Conservation (phyloP, 2,888 invertebrate genomes). For the Sycophila texana region DNA sequence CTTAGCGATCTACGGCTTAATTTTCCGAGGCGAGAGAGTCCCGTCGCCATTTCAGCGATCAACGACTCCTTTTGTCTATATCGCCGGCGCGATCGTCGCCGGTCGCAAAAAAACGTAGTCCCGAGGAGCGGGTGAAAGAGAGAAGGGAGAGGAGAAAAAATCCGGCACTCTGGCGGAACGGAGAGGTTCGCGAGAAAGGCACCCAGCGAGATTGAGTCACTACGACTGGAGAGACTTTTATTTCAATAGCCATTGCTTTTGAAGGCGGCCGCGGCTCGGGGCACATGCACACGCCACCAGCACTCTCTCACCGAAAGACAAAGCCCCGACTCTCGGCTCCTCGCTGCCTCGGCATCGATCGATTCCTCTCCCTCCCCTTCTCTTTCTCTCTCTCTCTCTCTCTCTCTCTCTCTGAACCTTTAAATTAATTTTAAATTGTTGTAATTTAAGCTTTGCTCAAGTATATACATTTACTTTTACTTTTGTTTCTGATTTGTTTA, state of each 20-base stretch:
- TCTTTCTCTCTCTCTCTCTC: conserved; percentile 32
- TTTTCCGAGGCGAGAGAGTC: background rate
- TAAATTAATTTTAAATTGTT: too few relatives aligned
- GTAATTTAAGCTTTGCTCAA: too few relatives aligned
- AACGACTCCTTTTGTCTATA: background rate
- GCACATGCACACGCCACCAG: background rate
- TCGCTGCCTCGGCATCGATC: conserved; percentile 56
- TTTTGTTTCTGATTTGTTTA: too few relatives aligned
- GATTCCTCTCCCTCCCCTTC: conserved; percentile 30
- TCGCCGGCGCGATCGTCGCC: background rate
- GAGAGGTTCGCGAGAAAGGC: conserved; percentile 37
- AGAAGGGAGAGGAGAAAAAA: conserved; percentile 21
- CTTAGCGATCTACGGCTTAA: background rate
- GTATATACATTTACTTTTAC: too few relatives aligned
- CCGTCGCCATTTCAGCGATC: background rate
- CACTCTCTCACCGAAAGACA: conserved; percentile 42
- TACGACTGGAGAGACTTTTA: conserved; percentile 62
- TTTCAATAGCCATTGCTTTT: conserved; percentile 65
- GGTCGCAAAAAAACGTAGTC: background rate
- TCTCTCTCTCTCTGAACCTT: too few relatives aligned
- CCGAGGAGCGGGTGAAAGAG: background rate
- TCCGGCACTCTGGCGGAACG: conserved; percentile 36
- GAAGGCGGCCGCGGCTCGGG: conserved; percentile 59
- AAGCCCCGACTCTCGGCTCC: conserved; percentile 31
- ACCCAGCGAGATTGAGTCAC: conserved; percentile 15